phyloP scores from a whole-genome alignment of 2,113 vertebrate genomes.

The Lycocorax pyrrhopterus region DNA sequence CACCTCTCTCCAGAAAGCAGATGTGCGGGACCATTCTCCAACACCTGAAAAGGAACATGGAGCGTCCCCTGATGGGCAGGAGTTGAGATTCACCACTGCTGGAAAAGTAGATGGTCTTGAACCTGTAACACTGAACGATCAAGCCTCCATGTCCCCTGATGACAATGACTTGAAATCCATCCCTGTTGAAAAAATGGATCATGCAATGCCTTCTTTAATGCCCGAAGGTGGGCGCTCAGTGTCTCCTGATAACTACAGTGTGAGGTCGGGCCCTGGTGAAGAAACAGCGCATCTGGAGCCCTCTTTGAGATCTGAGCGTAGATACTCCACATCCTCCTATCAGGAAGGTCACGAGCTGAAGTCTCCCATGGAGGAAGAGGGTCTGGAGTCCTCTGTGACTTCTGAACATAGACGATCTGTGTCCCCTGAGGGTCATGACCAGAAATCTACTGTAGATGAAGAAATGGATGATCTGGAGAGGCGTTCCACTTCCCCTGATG shows the following conservation, averaged over 20 bases:
- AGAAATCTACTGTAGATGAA: constrained; percentile 33
- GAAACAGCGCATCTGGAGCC: constrained; percentile 24
- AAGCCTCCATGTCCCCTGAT: constrained; percentile 64
- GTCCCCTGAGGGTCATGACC: constrained; percentile 68
- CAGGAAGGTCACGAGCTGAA: constrained; percentile 1
- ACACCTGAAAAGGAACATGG: constrained; percentile 60
- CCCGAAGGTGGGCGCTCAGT: constrained; percentile 7
- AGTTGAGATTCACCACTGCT: neutral
- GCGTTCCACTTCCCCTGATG: constrained; percentile 32
- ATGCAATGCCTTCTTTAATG: neutral
- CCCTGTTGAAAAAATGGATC: neutral
- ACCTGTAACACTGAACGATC: constrained; percentile 32
- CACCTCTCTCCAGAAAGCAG: neutral
- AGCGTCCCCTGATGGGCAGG: constrained; percentile 52
- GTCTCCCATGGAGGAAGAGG: constrained; percentile 42
- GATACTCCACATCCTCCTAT: constrained; percentile 17
- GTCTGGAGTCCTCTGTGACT: constrained; percentile 29
- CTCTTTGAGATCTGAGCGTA: neutral
- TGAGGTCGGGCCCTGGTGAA: constrained; percentile 23
- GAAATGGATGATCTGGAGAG: constrained; percentile 51
- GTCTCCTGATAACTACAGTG: constrained; percentile 54
- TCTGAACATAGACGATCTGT: constrained; percentile 47
- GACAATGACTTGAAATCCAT: constrained; percentile 66
- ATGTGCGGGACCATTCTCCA: constrained; percentile 28
- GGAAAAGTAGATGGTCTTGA: neutral